Evolutionary conservation across 2,888 invertebrate species (phyloP).

Genomic region (Orthosia gothica): DNA sequence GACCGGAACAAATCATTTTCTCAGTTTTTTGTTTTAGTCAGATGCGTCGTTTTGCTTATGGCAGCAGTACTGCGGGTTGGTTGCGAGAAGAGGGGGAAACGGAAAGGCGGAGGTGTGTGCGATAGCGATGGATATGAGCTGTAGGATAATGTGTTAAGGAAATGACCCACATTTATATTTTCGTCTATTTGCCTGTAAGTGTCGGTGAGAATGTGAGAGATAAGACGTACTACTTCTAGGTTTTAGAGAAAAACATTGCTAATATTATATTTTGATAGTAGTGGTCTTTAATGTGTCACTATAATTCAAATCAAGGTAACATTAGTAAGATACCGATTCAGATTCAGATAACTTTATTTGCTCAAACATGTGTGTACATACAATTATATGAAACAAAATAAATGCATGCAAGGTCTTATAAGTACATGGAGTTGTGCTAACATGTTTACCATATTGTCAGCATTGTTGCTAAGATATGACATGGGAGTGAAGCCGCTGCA

Average conservation of each 20-base stretch:
- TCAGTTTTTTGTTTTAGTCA: not conserved
- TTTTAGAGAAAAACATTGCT: constrained; percentile 1
- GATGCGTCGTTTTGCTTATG: not conserved
- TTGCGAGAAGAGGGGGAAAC: not conserved
- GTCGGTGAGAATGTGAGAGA: not conserved
- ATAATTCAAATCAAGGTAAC: not conserved
- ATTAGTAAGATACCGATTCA: not conserved
- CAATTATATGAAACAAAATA: too few species aligned
- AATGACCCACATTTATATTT: constrained; percentile 11
- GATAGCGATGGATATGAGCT: constrained; percentile 31
- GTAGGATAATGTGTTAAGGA: constrained; percentile 20
- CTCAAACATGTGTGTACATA: too few species aligned
- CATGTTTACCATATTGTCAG: too few species aligned
- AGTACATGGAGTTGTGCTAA: too few species aligned
- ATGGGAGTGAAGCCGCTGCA: too few species aligned
- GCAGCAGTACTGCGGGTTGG: not conserved
- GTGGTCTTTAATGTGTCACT: not conserved
- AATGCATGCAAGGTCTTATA: too few species aligned
- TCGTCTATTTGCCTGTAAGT: not conserved
- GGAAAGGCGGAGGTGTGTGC: constrained; percentile 17
- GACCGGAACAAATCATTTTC: too few species aligned
- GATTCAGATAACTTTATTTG: too few species aligned
- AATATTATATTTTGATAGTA: not conserved
- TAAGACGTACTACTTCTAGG: not conserved
- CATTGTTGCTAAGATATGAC: too few species aligned